Percentiles rank a stretch among this genome's conserved stretches.
Evolutionary conservation across 2,113 vertebrate species (phyloP).

Genomic region (Pheucticus melanocephalus): DNA sequence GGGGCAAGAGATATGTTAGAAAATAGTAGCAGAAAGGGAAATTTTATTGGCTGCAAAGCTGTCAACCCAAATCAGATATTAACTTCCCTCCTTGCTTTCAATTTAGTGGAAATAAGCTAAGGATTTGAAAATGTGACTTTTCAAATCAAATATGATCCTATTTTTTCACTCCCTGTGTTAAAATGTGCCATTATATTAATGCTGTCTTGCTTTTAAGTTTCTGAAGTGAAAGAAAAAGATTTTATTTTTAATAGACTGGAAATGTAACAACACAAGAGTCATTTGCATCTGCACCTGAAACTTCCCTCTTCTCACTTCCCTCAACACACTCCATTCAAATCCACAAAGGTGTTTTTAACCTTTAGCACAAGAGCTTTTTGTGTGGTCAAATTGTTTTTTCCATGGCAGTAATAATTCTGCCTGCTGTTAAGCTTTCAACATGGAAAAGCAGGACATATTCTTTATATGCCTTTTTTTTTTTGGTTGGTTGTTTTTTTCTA

Average conservation of each 20-base stretch:
- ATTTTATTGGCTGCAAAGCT: conserved; percentile 2
- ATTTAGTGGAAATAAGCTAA: neutral
- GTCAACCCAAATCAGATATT: conserved; percentile 21
- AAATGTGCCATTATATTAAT: neutral
- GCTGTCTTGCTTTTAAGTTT: neutral
- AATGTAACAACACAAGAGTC: neutral
- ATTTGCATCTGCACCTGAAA: neutral
- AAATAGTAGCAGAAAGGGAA: conserved; percentile 8
- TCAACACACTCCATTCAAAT: neutral
- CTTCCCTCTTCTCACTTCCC: neutral
- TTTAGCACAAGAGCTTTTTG: neutral
- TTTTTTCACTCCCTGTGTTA: neutral
- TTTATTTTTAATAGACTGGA: neutral
- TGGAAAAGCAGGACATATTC: neutral
- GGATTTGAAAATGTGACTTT: conserved; percentile 6
- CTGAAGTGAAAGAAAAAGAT: neutral
- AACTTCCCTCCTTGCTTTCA: neutral
- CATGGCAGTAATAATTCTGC: neutral
- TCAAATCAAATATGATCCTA: neutral
- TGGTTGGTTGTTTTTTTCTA: neutral
- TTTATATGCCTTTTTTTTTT: neutral
- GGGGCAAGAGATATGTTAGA: neutral
- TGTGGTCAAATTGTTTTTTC: neutral
- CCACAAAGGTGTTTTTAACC: neutral
- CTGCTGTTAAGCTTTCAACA: neutral